Base-by-base conservation (phyloP, 2,888 invertebrate species). In the Morpho deidamia region DNA sequence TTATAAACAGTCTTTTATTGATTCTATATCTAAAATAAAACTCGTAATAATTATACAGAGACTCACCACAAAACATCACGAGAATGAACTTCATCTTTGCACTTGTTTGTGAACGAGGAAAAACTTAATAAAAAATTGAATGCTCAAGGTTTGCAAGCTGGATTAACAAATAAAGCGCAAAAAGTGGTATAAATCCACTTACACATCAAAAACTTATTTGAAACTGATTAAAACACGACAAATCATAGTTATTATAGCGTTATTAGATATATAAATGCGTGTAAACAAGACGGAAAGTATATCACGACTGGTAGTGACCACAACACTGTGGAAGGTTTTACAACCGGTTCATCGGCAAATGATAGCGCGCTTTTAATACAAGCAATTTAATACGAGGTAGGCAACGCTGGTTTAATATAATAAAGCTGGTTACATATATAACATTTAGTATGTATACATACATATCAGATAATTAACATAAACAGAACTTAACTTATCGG, bases 41-140 rank as follows among this genome's bases (percentile, higher is more conserved):
- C 37, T 38, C 35, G 11, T 43, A 11, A 11, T 14, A 14, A 23
- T 41, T 50, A 39, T 39, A 39, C 11, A 10, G 11, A 39, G 10
- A 49, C 87, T 88, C 61, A 88, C 87, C 87, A 56, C 78, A 69
- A 77, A 83, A 79, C 71, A 84, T 66, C 58, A 78, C 61, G 58
- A 76, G 68, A 68, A 63, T 72, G 63, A 78, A 69, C 66, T 66
- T 69, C 87, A 87, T 88, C 74, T 69, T 67, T 67, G 64, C 64
- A 63, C 68, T 65, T 62, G 59, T 60, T 65, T 46, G 45, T 41
- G 62, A 65, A 75, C 67, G 60, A 74, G 81, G 80, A 81, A 82
- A 81, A 83, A 68, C 67, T 49, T 64, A 63, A 62, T n/a, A 74
- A 68, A 67, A 64, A 63, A 67, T 52, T 58, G 44, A 50, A 32